Conservation (phyloP, 2,888 invertebrate species). For the Allacma fusca region DNA sequence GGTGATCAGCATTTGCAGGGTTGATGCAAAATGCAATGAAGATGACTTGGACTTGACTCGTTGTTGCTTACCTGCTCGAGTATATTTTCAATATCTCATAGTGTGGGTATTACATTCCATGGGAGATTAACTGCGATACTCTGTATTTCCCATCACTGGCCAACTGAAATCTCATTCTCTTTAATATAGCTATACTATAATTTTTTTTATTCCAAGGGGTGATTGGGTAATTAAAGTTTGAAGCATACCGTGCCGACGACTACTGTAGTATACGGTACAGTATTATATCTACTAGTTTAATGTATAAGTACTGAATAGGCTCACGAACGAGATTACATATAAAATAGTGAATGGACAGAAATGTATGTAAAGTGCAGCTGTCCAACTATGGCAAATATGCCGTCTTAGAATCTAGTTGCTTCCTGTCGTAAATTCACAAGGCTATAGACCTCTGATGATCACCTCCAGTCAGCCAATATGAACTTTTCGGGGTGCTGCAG, state of each 20-base stretch:
- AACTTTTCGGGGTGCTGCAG: slow-evolving; percentile 29
- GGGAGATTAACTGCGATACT: neutral
- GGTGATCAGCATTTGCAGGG: neutral
- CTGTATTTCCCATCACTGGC: neutral
- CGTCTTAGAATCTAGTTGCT: neutral
- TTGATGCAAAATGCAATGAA: neutral
- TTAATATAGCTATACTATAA: neutral
- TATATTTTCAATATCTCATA: neutral
- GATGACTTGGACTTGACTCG: slow-evolving; percentile 1
- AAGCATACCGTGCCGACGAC: neutral
- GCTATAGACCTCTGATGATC: neutral
- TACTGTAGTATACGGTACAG: neutral
- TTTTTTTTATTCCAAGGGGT: slow-evolving; percentile 18
- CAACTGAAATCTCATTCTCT: slow-evolving; percentile 19
- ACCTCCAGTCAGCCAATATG: slow-evolving; percentile 35
- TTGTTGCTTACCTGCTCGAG: neutral
- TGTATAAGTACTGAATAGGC: no score
- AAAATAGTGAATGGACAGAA: neutral
- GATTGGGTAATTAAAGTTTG: slow-evolving; percentile 43
- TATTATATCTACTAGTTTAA: neutral
- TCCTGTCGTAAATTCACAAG: slow-evolving; percentile 34
- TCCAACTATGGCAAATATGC: no score
- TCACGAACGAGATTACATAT: no score
- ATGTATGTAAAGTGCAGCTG: no score
- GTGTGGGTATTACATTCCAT: neutral